Evolutionary conservation across 2,888 invertebrate genomes (phyloP).

Genomic region (Polietes domitor): DNA sequence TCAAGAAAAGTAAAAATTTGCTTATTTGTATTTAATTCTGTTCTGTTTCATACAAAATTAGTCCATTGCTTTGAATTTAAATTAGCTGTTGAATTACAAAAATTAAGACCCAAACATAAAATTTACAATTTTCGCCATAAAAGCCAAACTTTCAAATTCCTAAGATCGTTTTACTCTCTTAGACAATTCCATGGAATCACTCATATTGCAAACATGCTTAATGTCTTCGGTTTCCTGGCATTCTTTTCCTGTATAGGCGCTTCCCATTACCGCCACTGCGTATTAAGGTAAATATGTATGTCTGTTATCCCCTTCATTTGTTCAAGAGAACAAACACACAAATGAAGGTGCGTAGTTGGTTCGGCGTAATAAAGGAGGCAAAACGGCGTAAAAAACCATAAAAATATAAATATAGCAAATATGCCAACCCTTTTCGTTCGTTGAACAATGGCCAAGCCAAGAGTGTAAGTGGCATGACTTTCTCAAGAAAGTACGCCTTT

Average conservation of each 20-base stretch:
- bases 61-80: too few relatives aligned
- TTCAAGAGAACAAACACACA: not conserved
- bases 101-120: too few relatives aligned
- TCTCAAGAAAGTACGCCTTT: constrained; percentile 18
- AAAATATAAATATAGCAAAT: constrained; percentile 53
- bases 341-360: constrained; percentile 29
- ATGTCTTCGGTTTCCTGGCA: not conserved
- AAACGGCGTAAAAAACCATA: constrained; percentile 35
- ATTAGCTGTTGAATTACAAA: too few relatives aligned
- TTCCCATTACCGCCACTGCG: not conserved
- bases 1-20: too few relatives aligned
- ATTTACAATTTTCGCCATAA: too few relatives aligned
- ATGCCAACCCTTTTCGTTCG: constrained; percentile 59
- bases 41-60: too few relatives aligned
- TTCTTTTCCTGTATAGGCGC: not conserved
- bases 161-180: too few relatives aligned
- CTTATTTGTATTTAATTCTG: too few relatives aligned
- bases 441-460: constrained; percentile 33
- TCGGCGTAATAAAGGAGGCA: constrained; percentile 20
- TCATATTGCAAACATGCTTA: not conserved
- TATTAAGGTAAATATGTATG: not conserved
- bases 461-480: not conserved
- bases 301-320: not conserved
- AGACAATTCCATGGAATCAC: not conserved
- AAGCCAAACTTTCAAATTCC: too few relatives aligned